Evolutionary conservation across 2,113 vertebrate species (phyloP).

Genomic region (Tamias sibiricus): DNA sequence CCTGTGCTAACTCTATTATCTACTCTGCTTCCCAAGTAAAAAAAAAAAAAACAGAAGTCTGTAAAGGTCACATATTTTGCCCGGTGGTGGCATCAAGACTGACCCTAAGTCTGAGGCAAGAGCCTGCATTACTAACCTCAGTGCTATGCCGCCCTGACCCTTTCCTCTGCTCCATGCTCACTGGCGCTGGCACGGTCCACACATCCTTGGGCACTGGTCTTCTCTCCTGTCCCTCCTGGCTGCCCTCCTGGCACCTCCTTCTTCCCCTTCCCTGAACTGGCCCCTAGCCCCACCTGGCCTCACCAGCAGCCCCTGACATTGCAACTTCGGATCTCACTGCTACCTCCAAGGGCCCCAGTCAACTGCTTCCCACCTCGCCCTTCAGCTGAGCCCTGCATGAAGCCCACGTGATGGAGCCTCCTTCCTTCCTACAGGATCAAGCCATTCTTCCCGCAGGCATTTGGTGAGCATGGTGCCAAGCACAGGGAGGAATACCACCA

Average conservation of each 20-base stretch:
- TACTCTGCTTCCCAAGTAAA: neutral
- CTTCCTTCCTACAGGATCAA: too few relatives aligned
- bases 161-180: neutral
- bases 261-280: neutral
- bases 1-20: rapidly evolving
- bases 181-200: neutral
- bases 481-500: neutral
- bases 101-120: neutral
- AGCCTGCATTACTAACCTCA: neutral
- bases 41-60: neutral
- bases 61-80: neutral
- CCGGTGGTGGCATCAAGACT: neutral
- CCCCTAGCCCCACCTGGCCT: neutral
- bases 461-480: neutral
- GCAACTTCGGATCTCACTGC: neutral
- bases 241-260: neutral
- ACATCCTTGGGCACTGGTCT: neutral
- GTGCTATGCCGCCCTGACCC: neutral
- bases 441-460: neutral
- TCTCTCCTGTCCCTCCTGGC: neutral
- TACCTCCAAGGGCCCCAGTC: rapidly evolving
- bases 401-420: neutral
- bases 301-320: neutral
- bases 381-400: neutral
- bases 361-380: neutral